These are phyloP conservation scores for Agraylea sexmaculata DNA, from an alignment of 1,140 invertebrate genomes.

Conservation along the genomic window DNA sequence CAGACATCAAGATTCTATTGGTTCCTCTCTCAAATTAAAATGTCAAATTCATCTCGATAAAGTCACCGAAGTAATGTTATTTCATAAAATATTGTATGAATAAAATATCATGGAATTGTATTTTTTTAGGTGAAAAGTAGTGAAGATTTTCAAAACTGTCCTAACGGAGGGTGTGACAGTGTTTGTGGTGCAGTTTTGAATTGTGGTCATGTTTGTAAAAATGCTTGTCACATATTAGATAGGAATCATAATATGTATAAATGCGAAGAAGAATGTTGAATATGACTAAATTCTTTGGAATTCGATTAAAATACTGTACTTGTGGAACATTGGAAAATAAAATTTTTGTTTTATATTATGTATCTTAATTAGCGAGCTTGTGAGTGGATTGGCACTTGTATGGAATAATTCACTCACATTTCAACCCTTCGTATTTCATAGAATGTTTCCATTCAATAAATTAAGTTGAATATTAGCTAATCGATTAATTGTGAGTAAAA, in stretches of 20 bases:
- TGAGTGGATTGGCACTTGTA: no score
- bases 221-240: slow-evolving; percentile 40
- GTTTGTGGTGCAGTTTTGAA: slow-evolving; percentile 29
- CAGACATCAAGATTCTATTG: slow-evolving; percentile 31
- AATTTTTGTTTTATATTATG: no score
- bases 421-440: no score
- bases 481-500: no score
- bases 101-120: slow-evolving; percentile 2
- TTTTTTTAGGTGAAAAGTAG: slow-evolving; percentile 22
- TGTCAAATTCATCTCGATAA: slow-evolving; percentile 38
- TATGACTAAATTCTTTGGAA: slow-evolving; percentile 21
- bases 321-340: no score
- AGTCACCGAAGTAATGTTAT: slow-evolving; percentile 22
- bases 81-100: neutral
- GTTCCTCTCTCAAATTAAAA: slow-evolving; percentile 29
- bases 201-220: slow-evolving; percentile 45
- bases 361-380: no score
- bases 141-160: slow-evolving; percentile 35
- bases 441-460: no score
- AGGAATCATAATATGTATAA: slow-evolving; percentile 31
- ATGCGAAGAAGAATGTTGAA: slow-evolving; percentile 33
- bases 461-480: no score
- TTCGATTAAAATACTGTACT: no score
- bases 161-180: slow-evolving; percentile 40
- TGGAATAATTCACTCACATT: no score